A percentile compares a stretch with the other conserved stretches of the same genome.
Evolutionary conservation across 92 coral and sea anemone genomes (phyloP).

Genomic region (Porites rus): DNA sequence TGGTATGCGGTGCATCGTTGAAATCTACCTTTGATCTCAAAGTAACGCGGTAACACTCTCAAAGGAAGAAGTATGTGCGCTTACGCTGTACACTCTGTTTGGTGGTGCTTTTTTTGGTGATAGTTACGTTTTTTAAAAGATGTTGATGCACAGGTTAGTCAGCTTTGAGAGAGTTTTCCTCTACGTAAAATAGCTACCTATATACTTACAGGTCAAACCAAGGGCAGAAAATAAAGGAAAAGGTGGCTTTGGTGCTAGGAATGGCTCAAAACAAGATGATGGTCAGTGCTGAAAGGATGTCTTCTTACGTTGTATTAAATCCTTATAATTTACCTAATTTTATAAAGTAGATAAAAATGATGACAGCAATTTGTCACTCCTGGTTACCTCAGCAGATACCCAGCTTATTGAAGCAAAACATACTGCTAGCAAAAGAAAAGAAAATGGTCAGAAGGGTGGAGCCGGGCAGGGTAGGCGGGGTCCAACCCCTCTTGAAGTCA

Average conservation of each 20-base stretch:
- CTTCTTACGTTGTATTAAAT: background rate
- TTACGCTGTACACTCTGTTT: no score
- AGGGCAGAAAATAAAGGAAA: background rate
- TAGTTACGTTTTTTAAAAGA: no score
- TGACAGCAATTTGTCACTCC: background rate
- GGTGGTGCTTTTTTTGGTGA: no score
- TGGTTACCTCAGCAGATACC: background rate
- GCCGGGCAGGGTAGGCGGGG: constrained; percentile 24
- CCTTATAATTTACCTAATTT: background rate
- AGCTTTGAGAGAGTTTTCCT: no score
- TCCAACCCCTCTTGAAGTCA: constrained; percentile 36
- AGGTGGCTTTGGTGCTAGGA: background rate
- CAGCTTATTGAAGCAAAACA: constrained; percentile 10
- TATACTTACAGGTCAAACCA: background rate
- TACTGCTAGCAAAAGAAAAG: background rate
- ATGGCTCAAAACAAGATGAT: background rate
- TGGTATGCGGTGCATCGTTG: no score
- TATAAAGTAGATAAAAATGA: background rate
- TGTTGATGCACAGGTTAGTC: no score
- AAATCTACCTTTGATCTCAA: no score
- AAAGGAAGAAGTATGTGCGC: no score
- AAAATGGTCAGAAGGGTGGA: background rate
- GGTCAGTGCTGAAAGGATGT: background rate
- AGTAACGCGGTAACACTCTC: no score
- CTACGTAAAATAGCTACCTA: background rate